Evolutionary conservation across 2,113 vertebrate species (phyloP), one percentile per base, ranked within the genome.

Genomic region (Accipiter virgatus): DNA sequence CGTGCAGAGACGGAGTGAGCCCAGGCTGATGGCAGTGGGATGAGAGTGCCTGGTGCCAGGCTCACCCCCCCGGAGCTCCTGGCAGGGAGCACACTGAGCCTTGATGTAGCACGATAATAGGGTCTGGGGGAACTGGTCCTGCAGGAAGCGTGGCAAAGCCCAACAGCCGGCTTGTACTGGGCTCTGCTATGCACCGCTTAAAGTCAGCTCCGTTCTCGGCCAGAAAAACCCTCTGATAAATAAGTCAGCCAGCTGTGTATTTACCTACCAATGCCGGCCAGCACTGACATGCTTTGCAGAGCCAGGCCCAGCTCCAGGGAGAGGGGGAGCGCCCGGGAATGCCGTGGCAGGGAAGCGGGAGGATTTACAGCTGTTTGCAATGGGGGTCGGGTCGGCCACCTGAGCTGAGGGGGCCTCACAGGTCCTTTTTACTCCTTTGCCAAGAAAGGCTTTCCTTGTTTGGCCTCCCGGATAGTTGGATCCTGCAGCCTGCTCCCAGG

Each of bases 291-390:
- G 73, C 77, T 95, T n/a, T 62, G 74, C 58, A 45, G 77, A 68
- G 61, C 73, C 90, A 95, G 75, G 67, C 88, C 82, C 55, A 27
- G 67, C 59, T 88, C 63, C 92, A 92, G 68, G 0, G 6, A 75
- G 68, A 95, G 91, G 66, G 77, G 92, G 95, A 92, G 90, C 2
- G 56, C 65, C 88, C 0, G 40, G 72, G 94, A 97, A 92, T 90
- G 79, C 80, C 27, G 47, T 2, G 8, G 50, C 0, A 6, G 75
- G 52, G 72, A 59, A 50, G 66, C 2, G 4, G 80, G 86, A 95
- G 92, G 77, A 91, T 97, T 95, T 96, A 86, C 25, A 42, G 70
- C 74, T 68, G 36, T 95, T 95, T 87, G 88, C 13, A 5, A 25
- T 71, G 86, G 56, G 88, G 86, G 83, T 93, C 40, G 1, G 38